These are phyloP conservation scores for Babylonia areolata DNA, from an alignment of 1,140 invertebrate species.

Conservation along the genomic window DNA sequence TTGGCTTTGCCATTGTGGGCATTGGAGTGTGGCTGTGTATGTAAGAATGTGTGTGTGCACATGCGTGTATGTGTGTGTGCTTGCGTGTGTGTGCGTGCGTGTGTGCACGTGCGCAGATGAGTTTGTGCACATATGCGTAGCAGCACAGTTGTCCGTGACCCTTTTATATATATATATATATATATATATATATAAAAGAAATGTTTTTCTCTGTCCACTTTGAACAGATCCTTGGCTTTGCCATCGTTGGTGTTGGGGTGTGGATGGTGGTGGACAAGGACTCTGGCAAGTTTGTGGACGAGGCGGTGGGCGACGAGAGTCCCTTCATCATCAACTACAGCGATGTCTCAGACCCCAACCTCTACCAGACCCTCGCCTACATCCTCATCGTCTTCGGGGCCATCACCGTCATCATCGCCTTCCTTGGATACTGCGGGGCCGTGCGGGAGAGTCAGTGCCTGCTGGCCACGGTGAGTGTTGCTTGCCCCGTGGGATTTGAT, in stretches of 20 bases:
- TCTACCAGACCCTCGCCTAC: constrained; percentile 27
- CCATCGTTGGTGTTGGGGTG: constrained; percentile 21
- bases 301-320: background rate
- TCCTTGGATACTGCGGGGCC: constrained; percentile 31
- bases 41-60: no score
- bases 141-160: no score
- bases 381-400: constrained; percentile 31
- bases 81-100: no score
- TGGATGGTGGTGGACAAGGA: constrained; percentile 39
- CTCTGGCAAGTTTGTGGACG: constrained; percentile 30
- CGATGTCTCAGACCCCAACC: constrained; percentile 19
- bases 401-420: constrained; percentile 31
- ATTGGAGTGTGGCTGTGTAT: no score
- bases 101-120: no score
- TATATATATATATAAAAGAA: no score
- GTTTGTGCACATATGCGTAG: no score
- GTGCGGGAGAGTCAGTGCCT: constrained; percentile 36
- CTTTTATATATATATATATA: no score
- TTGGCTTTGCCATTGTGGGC: no score
- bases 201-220: no score
- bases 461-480: constrained; percentile 28
- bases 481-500: no score
- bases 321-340: constrained; percentile 34
- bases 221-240: constrained; percentile 21
- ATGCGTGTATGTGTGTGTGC: no score